Conservation (phyloP, 2,888 invertebrate genomes). For the Escarpia spicata region DNA sequence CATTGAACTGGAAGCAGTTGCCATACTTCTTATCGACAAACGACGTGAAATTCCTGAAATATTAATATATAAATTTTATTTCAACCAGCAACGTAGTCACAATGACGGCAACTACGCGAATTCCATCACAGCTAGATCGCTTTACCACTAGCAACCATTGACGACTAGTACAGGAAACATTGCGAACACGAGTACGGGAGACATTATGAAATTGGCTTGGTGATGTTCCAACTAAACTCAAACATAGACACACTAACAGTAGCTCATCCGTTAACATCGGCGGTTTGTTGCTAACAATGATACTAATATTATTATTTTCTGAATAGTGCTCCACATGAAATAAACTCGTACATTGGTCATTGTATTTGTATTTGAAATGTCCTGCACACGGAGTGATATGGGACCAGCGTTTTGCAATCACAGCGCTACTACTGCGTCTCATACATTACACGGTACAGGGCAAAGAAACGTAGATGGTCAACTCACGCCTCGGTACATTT, state of each 20-base stretch:
- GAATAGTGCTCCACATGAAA: not conserved
- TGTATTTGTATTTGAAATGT: too few species aligned
- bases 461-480: not conserved
- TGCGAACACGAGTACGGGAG: too few species aligned
- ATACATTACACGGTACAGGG: too few species aligned
- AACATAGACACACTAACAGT: not conserved
- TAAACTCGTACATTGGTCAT: not conserved
- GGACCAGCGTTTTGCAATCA: too few species aligned
- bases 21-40: conserved; percentile 14
- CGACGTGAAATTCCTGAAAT: conserved; percentile 13
- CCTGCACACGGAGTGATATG: too few species aligned
- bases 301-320: not conserved
- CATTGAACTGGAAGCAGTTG: conserved; percentile 26
- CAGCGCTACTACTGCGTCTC: too few species aligned
- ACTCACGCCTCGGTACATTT: conserved; percentile 13
- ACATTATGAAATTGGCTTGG: not conserved
- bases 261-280: not conserved
- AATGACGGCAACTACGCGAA: too few species aligned
- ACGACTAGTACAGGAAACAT: too few species aligned
- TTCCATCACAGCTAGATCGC: too few species aligned
- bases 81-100: too few species aligned
- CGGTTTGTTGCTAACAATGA: not conserved
- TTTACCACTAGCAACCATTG: too few species aligned
- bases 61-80: not conserved
- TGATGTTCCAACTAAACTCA: not conserved